Conservation (phyloP, 1,140 invertebrate species). For the Gonioctena quinquepunctata region DNA sequence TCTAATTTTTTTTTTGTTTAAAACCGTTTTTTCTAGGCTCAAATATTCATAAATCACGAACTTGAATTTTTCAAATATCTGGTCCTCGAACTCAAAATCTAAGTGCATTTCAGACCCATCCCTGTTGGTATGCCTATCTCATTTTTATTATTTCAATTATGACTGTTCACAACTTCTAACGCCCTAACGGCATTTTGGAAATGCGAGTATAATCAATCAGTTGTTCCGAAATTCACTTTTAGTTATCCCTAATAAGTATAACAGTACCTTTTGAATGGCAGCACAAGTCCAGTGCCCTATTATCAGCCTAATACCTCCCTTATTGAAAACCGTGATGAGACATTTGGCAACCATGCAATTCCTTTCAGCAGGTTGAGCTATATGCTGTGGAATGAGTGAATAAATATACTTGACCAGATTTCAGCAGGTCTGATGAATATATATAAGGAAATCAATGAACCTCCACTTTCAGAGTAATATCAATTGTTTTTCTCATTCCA, state of each 20-base stretch:
- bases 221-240: constrained; percentile 8
- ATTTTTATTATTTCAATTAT: background rate
- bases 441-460: no score
- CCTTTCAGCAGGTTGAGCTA: no score
- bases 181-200: background rate
- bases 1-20: no score
- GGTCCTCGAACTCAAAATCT: background rate
- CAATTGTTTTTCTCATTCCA: no score
- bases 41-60: background rate
- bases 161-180: background rate
- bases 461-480: no score
- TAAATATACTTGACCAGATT: no score
- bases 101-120: background rate
- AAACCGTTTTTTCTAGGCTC: background rate
- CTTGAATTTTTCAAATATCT: background rate
- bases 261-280: constrained; percentile 1
- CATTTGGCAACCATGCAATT: no score
- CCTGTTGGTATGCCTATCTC: background rate
- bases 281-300: constrained; percentile 1
- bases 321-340: no score
- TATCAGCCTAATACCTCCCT: background rate
- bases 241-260: background rate
- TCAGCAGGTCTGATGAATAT: no score
- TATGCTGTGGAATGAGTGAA: no score
- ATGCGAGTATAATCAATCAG: background rate